These are phyloP conservation scores for Hippopotamus amphibius DNA, from an alignment of 2,113 vertebrate species.

Conservation along the genomic window DNA sequence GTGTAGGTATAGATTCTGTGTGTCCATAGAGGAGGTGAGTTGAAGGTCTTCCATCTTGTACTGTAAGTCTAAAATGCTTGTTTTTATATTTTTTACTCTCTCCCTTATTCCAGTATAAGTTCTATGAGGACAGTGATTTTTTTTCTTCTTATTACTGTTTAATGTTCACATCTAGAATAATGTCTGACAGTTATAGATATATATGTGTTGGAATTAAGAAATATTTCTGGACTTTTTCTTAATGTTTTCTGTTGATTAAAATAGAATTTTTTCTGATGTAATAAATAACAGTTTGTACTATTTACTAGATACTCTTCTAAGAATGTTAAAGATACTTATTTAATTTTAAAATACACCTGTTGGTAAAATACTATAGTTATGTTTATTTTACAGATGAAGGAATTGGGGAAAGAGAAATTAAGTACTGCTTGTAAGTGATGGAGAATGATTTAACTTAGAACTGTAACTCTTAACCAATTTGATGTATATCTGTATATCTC, in stretches of 20 bases:
- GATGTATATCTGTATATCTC: not conserved
- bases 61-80: not conserved
- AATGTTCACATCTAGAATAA: not conserved
- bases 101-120: not conserved
- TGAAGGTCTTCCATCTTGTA: not conserved
- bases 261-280: not conserved
- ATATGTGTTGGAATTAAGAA: not conserved
- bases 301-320: not conserved
- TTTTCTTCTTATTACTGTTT: not conserved
- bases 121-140: not conserved
- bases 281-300: not conserved
- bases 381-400: slow-evolving; percentile 11
- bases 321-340: not conserved
- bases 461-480: not conserved
- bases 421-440: not conserved
- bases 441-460: not conserved
- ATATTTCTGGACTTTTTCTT: not conserved
- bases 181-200: not conserved
- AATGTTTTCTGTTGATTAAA: not conserved
- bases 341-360: not conserved
- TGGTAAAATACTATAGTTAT: not conserved
- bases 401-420: not conserved
- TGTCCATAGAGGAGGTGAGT: not conserved
- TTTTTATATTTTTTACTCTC: not conserved
- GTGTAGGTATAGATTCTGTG: not conserved